Evolutionary conservation across 2,113 vertebrate species (phyloP).

Genomic region (Rhinolophus ferrumequinum): DNA sequence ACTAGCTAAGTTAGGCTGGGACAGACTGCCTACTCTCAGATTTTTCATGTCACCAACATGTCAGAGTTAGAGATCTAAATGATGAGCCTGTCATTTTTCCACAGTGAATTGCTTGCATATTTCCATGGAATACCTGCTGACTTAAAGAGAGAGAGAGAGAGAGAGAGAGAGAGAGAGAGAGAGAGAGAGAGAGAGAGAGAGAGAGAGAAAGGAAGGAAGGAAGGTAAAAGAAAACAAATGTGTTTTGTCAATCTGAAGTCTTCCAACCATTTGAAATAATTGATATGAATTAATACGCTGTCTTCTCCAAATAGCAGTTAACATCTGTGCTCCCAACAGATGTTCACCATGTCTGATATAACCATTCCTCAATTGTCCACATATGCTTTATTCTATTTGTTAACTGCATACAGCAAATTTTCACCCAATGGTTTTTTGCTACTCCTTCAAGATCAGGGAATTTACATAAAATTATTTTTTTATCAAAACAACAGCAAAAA

Average conservation of each 20-base stretch:
- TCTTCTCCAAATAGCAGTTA: slow-evolving; percentile 45
- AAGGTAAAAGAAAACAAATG: slow-evolving; percentile 50
- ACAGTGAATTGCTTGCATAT: slow-evolving; percentile 40
- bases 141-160: background rate
- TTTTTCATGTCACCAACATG: background rate
- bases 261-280: slow-evolving; percentile 57
- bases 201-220: background rate
- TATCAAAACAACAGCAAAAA: background rate
- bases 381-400: slow-evolving; percentile 33
- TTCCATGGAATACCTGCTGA: slow-evolving; percentile 25
- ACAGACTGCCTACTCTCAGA: background rate
- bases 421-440: background rate
- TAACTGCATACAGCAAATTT: background rate
- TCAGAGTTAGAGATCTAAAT: slow-evolving; percentile 15
- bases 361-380: slow-evolving; percentile 20
- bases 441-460: background rate
- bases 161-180: background rate
- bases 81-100: background rate
- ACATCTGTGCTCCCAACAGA: slow-evolving; percentile 52
- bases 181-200: background rate
- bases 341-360: background rate
- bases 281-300: slow-evolving; percentile 55
- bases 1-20: background rate
- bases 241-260: slow-evolving; percentile 33
- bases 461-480: background rate